A percentile compares a stretch with the other conserved stretches of the same genome.
Conservation (phyloP, 2,797 vertebrate genomes). For the Phataginus tricuspis region DNA sequence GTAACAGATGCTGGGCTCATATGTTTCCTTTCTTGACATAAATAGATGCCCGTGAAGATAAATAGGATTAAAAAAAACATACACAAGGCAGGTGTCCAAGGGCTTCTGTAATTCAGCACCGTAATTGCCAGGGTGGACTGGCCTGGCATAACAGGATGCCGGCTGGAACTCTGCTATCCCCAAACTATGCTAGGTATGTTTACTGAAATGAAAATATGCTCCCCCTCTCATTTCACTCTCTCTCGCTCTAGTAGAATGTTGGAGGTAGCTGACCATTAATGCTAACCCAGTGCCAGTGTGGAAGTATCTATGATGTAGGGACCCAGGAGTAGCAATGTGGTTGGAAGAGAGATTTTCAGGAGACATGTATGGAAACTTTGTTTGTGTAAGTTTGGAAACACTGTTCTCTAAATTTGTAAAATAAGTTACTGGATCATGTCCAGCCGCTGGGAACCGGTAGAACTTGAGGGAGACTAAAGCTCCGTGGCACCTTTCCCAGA, state of each 20-base stretch:
- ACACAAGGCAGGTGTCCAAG: constrained; percentile 73
- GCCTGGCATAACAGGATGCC: not conserved
- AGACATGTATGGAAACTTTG: not conserved
- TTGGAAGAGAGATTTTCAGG: not conserved
- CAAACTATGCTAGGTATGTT: not conserved
- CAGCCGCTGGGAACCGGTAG: not conserved
- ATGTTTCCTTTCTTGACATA: constrained; percentile 83
- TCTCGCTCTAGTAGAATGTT: not conserved
- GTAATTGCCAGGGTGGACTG: not conserved
- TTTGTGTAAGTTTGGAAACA: not conserved
- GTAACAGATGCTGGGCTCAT: constrained; percentile 84
- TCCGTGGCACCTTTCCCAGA: too few relatives aligned
- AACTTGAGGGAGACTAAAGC: not conserved
- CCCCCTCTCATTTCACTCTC: not conserved
- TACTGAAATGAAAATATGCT: not conserved
- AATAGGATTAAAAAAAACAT: constrained; percentile 73
- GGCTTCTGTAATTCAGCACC: constrained; percentile 49
- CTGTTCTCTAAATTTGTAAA: not conserved
- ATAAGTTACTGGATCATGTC: not conserved
- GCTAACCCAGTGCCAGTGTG: too few relatives aligned
- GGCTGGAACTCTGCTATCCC: not conserved
- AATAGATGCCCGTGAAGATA: constrained; percentile 81
- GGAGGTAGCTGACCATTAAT: not conserved
- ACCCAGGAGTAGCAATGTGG: not conserved
- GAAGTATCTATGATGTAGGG: not conserved